These are phyloP conservation scores for Hapalemur alaotrensis DNA, from an alignment of 2,797 vertebrate species.

Conservation along the genomic window DNA sequence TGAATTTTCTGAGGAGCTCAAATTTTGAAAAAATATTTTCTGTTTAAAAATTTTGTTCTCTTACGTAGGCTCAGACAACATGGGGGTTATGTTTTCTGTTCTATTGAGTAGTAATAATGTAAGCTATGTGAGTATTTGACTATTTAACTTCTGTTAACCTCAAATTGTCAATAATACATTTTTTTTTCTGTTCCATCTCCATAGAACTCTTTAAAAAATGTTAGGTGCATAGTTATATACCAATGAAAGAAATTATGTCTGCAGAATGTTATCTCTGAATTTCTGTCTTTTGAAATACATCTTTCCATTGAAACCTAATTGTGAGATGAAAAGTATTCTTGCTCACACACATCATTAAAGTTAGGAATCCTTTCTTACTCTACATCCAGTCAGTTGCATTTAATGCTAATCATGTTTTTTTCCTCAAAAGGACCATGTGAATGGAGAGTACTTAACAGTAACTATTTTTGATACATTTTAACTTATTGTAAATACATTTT, in stretches of 20 bases:
- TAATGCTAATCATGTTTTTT: not conserved
- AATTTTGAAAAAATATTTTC: not conserved
- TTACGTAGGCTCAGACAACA: not conserved
- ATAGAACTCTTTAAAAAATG: not conserved
- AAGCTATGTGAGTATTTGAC: not conserved
- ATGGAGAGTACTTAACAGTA: conserved; percentile 1
- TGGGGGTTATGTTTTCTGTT: not conserved
- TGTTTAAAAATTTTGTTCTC: conserved; percentile 37
- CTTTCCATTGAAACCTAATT: conserved; percentile 14
- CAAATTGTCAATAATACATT: not conserved
- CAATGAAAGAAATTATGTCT: conserved; percentile 34
- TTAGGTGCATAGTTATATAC: not conserved
- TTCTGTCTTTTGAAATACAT: conserved; percentile 25
- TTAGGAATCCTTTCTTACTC: not conserved
- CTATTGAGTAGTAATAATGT: not conserved
- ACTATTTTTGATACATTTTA: conserved; percentile 41
- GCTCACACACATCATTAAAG: not conserved
- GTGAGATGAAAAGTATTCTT: not conserved
- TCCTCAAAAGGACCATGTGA: not conserved
- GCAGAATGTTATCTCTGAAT: not conserved
- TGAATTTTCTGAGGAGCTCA: not conserved
- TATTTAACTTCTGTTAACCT: conserved; percentile 4
- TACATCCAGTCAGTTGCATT: not conserved
- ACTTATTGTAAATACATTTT: conserved; percentile 25
- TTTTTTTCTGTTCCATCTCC: not conserved